phyloP scores from a whole-genome alignment of 2,113 vertebrate species.

The Anguilla japonica region DNA sequence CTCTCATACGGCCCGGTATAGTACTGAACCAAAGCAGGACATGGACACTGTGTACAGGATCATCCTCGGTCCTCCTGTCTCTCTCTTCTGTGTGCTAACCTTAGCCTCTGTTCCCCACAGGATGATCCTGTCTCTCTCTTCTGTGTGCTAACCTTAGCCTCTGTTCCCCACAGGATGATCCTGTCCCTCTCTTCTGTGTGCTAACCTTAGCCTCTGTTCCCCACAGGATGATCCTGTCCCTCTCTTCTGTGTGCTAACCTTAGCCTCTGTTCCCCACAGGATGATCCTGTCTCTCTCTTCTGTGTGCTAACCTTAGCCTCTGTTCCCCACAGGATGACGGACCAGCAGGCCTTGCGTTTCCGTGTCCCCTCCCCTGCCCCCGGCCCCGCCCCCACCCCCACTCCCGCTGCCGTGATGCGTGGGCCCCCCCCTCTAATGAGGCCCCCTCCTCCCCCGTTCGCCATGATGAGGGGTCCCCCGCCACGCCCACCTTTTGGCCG shows the following conservation, averaged over 20 bases:
- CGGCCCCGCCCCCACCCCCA: slow-evolving; percentile 69
- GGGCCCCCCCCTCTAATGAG: slow-evolving; percentile 80
- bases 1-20: too few relatives aligned
- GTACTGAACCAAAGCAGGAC: too few relatives aligned
- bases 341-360: slow-evolving; percentile 79
- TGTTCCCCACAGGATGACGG: slow-evolving; percentile 71
- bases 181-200: neutral
- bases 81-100: neutral
- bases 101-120: slow-evolving; percentile 44
- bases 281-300: slow-evolving; percentile 57
- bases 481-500: slow-evolving; percentile 78
- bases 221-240: slow-evolving; percentile 66
- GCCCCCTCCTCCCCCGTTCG: slow-evolving; percentile 77
- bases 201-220: slow-evolving; percentile 17
- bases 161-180: slow-evolving; percentile 66
- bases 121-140: slow-evolving; percentile 58
- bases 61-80: neutral
- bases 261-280: slow-evolving; percentile 45
- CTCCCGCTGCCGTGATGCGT: slow-evolving; percentile 72
- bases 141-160: neutral
- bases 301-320: neutral
- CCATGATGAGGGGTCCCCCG: slow-evolving; percentile 80
- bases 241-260: neutral
- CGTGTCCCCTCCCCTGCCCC: slow-evolving; percentile 75
- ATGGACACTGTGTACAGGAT: too few relatives aligned